Base-by-base conservation (phyloP, 2,113 vertebrate genomes). In the Cavia porcellus region DNA sequence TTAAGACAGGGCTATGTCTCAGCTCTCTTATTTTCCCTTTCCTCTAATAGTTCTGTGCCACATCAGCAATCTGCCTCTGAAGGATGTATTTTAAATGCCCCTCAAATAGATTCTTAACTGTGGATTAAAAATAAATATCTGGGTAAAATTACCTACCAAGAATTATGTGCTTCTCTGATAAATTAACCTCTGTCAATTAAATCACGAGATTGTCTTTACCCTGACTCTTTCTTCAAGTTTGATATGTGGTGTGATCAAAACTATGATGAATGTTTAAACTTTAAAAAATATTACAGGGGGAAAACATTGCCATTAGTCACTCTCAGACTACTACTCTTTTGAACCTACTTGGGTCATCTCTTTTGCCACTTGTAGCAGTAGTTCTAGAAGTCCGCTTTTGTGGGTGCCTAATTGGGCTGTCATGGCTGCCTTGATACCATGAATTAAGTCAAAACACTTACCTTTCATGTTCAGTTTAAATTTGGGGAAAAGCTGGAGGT, bases 61-160 rank as follows among this genome's bases (percentile, higher is more conserved):
- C 42, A 57, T 45, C 3, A 81, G 42, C n/a, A 94, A 75, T 42
- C 17, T 92, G 2, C 2, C 19, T n/a, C 68, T 57, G 74, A 45
- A 79, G 19, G 50, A 83, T 61, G 13, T 55, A 79, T 11, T 64
- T 72, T 72, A 68, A 92, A 88, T 28, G 25, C 0, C 13, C 30
- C 90, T 90, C 9, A 32, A 64, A 55, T 52, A 4, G 22, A 81
- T 85, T 59, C 32, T 45, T 95, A 89, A 59, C 42, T 68, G 45
- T 28, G 10, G 35, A 50, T 81, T 81, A 45, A 20, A 93, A 90
- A 90, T 80, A 42, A 81, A 93, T 83, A 96, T 55, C 6, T 19
- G 30, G 74, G 68, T 87, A 87, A 55, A 70, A 81, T 72, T 50
- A 70, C 45, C 55, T 57, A 83, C 17, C 52, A 77, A 77, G 22